Evolutionary conservation across 1,140 invertebrate species (phyloP).

Genomic region (Vanessa tameamea): DNA sequence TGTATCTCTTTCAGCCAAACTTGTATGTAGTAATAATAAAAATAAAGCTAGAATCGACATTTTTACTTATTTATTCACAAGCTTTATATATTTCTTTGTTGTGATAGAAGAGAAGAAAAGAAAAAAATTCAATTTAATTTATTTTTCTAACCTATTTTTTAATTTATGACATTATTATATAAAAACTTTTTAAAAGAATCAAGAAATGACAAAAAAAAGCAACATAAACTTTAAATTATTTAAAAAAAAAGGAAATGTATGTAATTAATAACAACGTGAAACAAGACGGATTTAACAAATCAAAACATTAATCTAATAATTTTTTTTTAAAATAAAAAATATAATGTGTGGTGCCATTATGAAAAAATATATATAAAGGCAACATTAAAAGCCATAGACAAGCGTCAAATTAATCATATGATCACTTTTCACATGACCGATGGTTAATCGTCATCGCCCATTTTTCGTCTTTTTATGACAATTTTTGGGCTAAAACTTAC

Average conservation of each 20-base stretch:
- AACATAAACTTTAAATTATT: too few relatives aligned
- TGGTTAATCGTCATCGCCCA: conserved; percentile 66
- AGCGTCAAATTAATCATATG: conserved; percentile 73
- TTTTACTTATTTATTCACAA: conserved; percentile 13
- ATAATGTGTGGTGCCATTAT: background rate
- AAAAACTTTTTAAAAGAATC: too few relatives aligned
- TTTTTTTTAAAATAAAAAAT: too few relatives aligned
- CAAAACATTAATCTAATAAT: too few relatives aligned
- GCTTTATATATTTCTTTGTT: background rate
- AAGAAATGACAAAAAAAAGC: too few relatives aligned
- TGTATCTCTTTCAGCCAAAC: conserved; percentile 22
- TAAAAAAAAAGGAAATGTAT: too few relatives aligned
- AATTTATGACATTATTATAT: too few relatives aligned
- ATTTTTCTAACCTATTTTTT: background rate
- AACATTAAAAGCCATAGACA: conserved; percentile 53
- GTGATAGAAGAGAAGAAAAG: background rate
- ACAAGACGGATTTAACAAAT: too few relatives aligned
- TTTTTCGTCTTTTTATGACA: conserved; percentile 68
- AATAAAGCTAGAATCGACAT: conserved; percentile 17
- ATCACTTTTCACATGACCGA: conserved; percentile 79
- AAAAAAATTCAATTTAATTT: conserved; percentile 3
- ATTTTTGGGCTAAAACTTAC: conserved; percentile 60
- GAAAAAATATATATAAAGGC: background rate
- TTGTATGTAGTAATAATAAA: conserved; percentile 14
- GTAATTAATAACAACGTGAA: too few relatives aligned